phyloP scores from a whole-genome alignment of 30 jellyfish, hydroid and myxozoan genomes.

The Nemopilema nomurai region DNA sequence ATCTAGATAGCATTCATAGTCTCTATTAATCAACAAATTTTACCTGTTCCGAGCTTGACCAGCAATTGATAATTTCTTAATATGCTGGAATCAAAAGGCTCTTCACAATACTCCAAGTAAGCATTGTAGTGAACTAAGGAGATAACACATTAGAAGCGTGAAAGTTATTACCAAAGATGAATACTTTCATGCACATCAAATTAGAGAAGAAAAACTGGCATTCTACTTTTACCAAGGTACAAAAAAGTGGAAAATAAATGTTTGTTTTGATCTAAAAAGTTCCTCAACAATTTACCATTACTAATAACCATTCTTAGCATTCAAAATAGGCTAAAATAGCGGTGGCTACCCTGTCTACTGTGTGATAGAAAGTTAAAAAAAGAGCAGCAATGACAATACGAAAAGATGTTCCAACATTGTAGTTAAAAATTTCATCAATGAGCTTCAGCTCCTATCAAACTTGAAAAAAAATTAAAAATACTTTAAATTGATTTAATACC shows the following conservation, averaged over 20 bases:
- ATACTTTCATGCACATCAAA: no score
- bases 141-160: background rate
- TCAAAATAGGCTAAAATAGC: background rate
- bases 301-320: no score
- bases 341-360: background rate
- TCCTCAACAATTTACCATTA: no score
- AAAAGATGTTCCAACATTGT: background rate
- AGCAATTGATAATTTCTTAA: conserved; percentile 62
- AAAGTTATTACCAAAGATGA: background rate
- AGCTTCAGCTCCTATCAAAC: background rate
- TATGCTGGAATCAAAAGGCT: conserved; percentile 97
- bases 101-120: conserved; percentile 81
- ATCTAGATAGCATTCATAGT: no score
- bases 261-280: no score
- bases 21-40: no score
- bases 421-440: background rate
- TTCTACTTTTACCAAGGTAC: no score
- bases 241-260: no score
- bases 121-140: conserved; percentile 86
- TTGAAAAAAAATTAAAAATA: background rate
- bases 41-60: conserved; percentile 74
- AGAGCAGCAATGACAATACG: no score
- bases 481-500: no score
- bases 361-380: background rate
- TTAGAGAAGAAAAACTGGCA: no score